A percentile compares a stretch with the other conserved stretches of the same genome.
These are phyloP conservation scores for Dipodomys stephensi DNA, from an alignment of 2,113 vertebrate species.

Conservation along the genomic window DNA sequence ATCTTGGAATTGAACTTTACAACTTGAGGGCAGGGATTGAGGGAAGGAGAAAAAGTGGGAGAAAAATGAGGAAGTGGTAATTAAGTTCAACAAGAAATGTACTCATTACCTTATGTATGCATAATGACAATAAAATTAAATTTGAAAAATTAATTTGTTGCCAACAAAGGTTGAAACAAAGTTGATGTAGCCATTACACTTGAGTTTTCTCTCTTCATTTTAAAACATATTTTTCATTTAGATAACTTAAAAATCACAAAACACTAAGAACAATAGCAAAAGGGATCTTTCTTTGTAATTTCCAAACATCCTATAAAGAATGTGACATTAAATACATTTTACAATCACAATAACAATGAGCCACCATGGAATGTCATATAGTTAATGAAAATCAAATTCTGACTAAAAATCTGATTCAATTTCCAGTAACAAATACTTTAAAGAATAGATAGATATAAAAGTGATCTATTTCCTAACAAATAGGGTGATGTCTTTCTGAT, in stretches of 20 bases:
- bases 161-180: background rate
- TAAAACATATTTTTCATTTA: background rate
- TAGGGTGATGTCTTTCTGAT: too few species aligned
- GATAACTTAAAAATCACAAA: background rate
- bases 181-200: background rate
- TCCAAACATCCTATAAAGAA: background rate
- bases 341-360: background rate
- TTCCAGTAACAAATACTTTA: background rate
- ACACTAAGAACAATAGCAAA: background rate
- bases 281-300: background rate
- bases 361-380: background rate
- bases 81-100: too few species aligned
- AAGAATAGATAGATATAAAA: background rate
- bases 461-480: too few species aligned
- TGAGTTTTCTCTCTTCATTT: background rate
- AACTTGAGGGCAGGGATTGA: too few species aligned
- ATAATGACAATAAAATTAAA: too few species aligned
- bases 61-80: too few species aligned
- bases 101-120: too few species aligned
- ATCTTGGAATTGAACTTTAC: too few species aligned
- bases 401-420: background rate
- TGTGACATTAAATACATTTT: background rate
- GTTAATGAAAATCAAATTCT: background rate
- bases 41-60: too few species aligned
- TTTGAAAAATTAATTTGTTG: background rate